Evolutionary conservation across 2,113 vertebrate species (phyloP), one percentile per base, ranked within the genome.

Genomic region (Pterocles burchelli): DNA sequence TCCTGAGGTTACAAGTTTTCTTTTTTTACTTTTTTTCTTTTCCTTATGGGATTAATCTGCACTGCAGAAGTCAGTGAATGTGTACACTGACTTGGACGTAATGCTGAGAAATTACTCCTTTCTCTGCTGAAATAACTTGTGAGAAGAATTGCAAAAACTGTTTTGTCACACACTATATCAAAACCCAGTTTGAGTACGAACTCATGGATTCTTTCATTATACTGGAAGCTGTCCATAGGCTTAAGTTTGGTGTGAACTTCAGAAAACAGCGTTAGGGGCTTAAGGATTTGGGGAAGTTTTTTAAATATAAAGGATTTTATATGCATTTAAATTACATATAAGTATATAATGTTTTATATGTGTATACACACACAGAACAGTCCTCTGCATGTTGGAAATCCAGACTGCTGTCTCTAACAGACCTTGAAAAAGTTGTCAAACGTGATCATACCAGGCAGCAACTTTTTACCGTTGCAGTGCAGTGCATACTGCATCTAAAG

Each of bases 21-120:
- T n/a, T n/a, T n/a, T n/a, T n/a, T n/a, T n/a, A n/a, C n/a, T n/a
- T n/a, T n/a, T n/a, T 93, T 90, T 51, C 63, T 95, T 73, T 55
- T 73, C 75, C 63, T 86, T 68, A 65, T 9, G 46, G 67, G 36
- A 94, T 45, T 93, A 68, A 89, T 83, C 54, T 91, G 41, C 48
- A 16, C 46, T 76, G 72, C 74, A 88, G 63, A 96, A 90, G 63
- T 73, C 75, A 77, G 82, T 67, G 63, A 91, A 88, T 20, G 51
- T 0, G 0, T 55, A 93, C 0, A 1, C 34, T 74, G 68, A 77
- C 63, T 90, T 33, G 7, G 77, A 90, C 9, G 2, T 45, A 67
- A 63, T 14, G 8, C 36, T 81, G 78, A 93, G 54, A 96, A 96
- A 96, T 93, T 88, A 73, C 55, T 88, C 81, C 49, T 82, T 94